These are phyloP conservation scores for Dasypogon diadema DNA, from an alignment of 2,888 invertebrate species.

Conservation along the genomic window DNA sequence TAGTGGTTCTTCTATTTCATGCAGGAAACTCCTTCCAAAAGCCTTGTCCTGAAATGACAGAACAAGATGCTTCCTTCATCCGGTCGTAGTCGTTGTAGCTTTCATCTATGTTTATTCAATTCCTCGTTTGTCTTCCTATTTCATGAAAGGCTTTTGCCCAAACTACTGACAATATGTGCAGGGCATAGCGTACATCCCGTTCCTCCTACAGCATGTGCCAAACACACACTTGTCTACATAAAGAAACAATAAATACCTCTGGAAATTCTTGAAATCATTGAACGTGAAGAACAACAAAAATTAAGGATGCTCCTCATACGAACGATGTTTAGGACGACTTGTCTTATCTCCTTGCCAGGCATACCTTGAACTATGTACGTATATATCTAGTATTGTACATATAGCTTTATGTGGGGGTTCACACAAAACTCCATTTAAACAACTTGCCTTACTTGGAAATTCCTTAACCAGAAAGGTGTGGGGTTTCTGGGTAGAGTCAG, in stretches of 20 bases:
- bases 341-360: slow-evolving; percentile 29
- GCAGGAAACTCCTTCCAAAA: slow-evolving; percentile 24
- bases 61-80: slow-evolving; percentile 45
- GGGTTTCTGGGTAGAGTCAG: background rate
- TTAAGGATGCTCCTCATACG: slow-evolving; percentile 49
- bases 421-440: slow-evolving; percentile 45
- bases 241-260: slow-evolving; percentile 54
- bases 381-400: background rate
- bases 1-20: slow-evolving; percentile 42
- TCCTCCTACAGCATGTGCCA: slow-evolving; percentile 20
- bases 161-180: background rate
- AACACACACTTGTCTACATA: slow-evolving; percentile 32
- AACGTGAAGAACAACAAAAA: slow-evolving; percentile 50
- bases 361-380: slow-evolving; percentile 8
- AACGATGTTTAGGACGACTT: slow-evolving; percentile 35
- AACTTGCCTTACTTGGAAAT: slow-evolving; percentile 14
- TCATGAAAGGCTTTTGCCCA: background rate
- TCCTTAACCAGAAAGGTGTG: background rate
- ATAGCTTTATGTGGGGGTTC: slow-evolving; percentile 6
- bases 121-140: slow-evolving; percentile 32
- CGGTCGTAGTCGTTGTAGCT: slow-evolving; percentile 35
- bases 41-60: slow-evolving; percentile 40
- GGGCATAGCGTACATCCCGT: background rate
- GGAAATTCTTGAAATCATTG: slow-evolving; percentile 52
- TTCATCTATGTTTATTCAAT: slow-evolving; percentile 48